phyloP scores from a whole-genome alignment of 2,797 vertebrate species.

The Gymnopithys bicolor region DNA sequence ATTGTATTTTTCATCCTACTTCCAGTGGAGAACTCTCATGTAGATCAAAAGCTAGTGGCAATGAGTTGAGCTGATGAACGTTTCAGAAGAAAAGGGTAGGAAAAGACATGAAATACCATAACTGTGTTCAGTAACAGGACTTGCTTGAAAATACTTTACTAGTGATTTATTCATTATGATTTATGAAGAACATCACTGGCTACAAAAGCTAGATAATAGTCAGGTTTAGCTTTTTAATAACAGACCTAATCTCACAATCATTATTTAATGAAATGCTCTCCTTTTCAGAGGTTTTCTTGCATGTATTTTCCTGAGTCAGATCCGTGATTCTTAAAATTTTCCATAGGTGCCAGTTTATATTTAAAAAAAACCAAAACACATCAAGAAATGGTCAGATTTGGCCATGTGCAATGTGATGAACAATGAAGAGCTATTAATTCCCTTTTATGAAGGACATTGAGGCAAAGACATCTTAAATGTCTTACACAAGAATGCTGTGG shows the following conservation, averaged over 20 bases:
- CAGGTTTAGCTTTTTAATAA: background rate
- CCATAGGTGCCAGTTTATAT: background rate
- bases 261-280: conserved; percentile 2
- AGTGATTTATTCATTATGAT: background rate
- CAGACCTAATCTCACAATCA: background rate
- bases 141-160: background rate
- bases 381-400: background rate
- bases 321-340: background rate
- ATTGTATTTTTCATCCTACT: background rate
- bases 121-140: background rate
- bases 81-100: background rate
- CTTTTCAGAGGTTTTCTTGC: background rate
- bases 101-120: background rate
- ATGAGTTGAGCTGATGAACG: background rate
- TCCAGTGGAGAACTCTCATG: background rate
- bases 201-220: background rate
- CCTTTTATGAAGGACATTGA: background rate
- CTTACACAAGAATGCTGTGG: background rate
- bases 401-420: background rate
- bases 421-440: background rate
- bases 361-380: background rate
- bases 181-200: background rate
- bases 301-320: background rate
- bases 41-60: background rate
- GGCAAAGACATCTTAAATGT: background rate